A percentile compares a stretch with the other conserved stretches of the same genome.
Conservation (phyloP, 2,113 vertebrate species). For the Thomomys bottae region DNA sequence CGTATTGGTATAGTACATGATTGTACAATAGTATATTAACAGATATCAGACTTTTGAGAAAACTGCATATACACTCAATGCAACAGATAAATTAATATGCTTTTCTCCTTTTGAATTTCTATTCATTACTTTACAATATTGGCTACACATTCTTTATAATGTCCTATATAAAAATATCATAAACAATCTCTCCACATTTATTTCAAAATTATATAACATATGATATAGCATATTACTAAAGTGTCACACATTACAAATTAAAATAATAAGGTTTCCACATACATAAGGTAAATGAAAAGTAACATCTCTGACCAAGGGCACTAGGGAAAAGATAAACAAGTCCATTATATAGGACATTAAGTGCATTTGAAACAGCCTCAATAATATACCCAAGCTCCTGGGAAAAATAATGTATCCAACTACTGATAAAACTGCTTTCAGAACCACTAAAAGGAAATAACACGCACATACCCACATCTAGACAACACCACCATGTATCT, state of each 20-base stretch:
- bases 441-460: slow-evolving; percentile 2
- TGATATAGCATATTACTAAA: not conserved
- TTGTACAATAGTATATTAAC: not conserved
- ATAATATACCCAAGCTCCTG: slow-evolving; percentile 39
- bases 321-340: slow-evolving; percentile 48
- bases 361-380: slow-evolving; percentile 53
- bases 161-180: not conserved
- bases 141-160: not conserved
- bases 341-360: slow-evolving; percentile 53
- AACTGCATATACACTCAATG: not conserved
- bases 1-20: not conserved
- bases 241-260: not conserved
- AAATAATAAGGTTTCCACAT: not conserved
- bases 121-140: slow-evolving; percentile 1
- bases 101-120: not conserved
- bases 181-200: not conserved
- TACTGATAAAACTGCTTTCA: slow-evolving; percentile 43
- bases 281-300: slow-evolving; percentile 56
- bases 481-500: not conserved
- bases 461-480: slow-evolving; percentile 2
- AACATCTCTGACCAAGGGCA: slow-evolving; percentile 24
- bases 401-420: slow-evolving; percentile 50
- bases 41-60: not conserved
- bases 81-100: not conserved
- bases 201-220: not conserved